Conservation (phyloP, 2,797 vertebrate species). For the Babyrousa celebensis region DNA sequence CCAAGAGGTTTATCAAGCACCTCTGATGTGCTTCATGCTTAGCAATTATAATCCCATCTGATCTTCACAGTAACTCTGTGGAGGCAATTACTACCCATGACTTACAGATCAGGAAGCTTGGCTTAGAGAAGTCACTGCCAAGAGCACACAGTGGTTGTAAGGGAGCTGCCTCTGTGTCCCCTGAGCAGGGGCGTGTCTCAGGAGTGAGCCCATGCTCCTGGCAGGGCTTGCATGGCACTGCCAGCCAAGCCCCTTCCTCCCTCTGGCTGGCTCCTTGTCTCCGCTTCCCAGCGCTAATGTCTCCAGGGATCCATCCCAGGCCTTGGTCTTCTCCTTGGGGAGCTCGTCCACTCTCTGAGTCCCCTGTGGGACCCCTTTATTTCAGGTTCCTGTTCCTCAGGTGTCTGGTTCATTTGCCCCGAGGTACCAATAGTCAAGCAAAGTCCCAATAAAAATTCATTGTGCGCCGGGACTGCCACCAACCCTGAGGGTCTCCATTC, state of each 20-base stretch:
- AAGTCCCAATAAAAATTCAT: neutral
- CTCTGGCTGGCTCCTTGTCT: neutral
- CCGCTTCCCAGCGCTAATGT: neutral
- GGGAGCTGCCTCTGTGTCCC: neutral
- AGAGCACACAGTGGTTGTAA: neutral
- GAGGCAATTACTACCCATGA: no score
- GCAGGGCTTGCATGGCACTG: neutral
- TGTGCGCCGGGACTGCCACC: neutral
- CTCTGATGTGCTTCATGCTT: neutral
- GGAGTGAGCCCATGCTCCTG: neutral
- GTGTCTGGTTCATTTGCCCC: fast-evolving
- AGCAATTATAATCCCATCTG: neutral
- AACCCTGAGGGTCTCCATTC: neutral
- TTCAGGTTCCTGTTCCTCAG: neutral
- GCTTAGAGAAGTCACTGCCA: neutral
- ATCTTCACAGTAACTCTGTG: neutral
- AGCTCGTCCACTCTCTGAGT: neutral
- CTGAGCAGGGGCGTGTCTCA: neutral
- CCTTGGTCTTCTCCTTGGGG: neutral
- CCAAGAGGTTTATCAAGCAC: neutral
- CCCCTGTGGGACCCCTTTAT: neutral
- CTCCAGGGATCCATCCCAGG: neutral
- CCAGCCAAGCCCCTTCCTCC: neutral
- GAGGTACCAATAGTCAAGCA: neutral
- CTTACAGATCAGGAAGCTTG: neutral